phyloP scores from a whole-genome alignment of 2,113 vertebrate genomes.

The Petroica traversi region DNA sequence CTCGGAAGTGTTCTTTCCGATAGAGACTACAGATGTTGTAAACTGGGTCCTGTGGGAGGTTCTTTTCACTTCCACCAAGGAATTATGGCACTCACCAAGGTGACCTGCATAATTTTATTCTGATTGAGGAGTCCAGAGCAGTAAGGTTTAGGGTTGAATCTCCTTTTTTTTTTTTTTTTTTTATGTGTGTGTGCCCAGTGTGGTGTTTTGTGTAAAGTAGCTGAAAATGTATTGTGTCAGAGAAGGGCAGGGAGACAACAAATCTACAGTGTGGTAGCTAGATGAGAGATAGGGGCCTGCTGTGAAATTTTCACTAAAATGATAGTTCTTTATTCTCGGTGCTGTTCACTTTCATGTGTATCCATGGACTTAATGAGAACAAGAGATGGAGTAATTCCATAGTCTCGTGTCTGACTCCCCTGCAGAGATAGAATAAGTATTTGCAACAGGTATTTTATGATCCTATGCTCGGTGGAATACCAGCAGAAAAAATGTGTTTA shows the following conservation, averaged over 20 bases:
- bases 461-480: not conserved
- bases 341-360: not conserved
- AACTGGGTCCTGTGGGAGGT: not conserved
- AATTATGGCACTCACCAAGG: not conserved
- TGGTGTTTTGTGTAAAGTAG: not conserved
- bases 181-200: not conserved
- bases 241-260: not conserved
- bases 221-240: not conserved
- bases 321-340: not conserved
- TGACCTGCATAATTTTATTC: not conserved
- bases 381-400: not conserved
- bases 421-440: not conserved
- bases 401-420: fast-evolving
- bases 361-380: not conserved
- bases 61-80: not conserved
- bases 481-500: not conserved
- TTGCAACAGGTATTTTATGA: not conserved
- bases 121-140: not conserved
- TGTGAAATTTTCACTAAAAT: not conserved
- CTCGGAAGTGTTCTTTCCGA: not conserved
- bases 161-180: not conserved
- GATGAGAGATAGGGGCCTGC: not conserved
- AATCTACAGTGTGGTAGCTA: not conserved
- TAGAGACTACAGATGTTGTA: too few relatives aligned
- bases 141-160: not conserved